Conservation (phyloP, 2,113 vertebrate species). For the Neotoma lepida region DNA sequence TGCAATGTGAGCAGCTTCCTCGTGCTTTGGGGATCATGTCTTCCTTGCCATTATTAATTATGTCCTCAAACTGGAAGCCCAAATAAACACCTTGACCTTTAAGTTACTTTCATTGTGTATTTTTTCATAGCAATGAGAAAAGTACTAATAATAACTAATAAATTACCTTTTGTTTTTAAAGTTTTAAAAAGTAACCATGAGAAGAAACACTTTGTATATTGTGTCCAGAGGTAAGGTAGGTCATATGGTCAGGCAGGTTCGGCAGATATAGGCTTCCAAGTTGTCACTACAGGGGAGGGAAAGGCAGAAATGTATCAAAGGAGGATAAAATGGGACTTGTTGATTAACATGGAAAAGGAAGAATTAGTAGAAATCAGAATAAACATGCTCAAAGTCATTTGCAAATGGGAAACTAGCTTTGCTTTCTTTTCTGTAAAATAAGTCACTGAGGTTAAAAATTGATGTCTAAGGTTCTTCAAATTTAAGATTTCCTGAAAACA, state of each 20-base stretch:
- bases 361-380: conserved; percentile 19
- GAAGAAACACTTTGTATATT: neutral
- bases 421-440: neutral
- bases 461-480: neutral
- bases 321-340: neutral
- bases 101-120: no score
- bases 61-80: neutral
- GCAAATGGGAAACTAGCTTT: neutral
- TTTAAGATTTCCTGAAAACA: neutral
- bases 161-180: neutral
- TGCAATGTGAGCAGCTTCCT: neutral
- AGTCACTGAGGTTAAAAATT: neutral
- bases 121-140: neutral
- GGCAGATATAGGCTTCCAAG: neutral
- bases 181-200: neutral
- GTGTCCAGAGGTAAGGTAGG: neutral
- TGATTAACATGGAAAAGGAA: conserved; percentile 35
- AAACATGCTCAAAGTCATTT: neutral
- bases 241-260: neutral
- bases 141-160: neutral
- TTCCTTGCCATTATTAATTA: neutral
- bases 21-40: neutral
- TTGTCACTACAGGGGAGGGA: neutral
- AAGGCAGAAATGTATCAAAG: neutral
- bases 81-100: no score